Evolutionary conservation across 2,797 vertebrate genomes (phyloP), one percentile per base, ranked within the genome.

Genomic region (Sebastes dallii): DNA sequence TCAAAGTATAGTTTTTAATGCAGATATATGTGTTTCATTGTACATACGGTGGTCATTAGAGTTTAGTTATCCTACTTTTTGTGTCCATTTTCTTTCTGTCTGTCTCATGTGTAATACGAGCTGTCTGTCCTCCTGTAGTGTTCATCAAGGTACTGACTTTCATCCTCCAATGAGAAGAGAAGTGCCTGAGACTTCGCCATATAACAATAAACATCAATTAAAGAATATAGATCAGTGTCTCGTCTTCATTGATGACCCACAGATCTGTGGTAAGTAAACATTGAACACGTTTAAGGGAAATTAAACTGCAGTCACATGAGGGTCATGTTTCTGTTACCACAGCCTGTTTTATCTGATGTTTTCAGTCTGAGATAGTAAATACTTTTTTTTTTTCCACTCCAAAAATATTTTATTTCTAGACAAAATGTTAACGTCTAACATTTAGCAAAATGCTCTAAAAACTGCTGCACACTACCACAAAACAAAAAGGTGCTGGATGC

Each of bases 151-250:
- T 81, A 65, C 90, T 96, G 96, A 94, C 89, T 91, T 94, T 96
- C 93, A 92, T 95, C 93, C 78, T 86, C 93, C 95, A 91, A 95
- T 96, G 96, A 96, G 93, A 95, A 96, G 95, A 96, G 95, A 97
- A 97, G 96, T 97, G 96, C 96, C 96, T 97, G 96, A 95, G 92
- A 96, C 92, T 96, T 89, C 97, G 96, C 96, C 96, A 96, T 96
- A 95, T 97, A 97, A 96, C 95, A 95, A 97, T 97, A 98, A 98
- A 97, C 91, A 88, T 90, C 46, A 20, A 87, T 90, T 89, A 92
- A 93, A 93, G 78, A 65, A 27, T 72, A 71, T 24, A 8, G 39
- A 77, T 56, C 52, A 6, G 18, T 16, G 55, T 77, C 11, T 71
- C 6, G 1, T 64, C 30, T 77, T 82, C 24, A 55, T 72, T 67